phyloP scores from a whole-genome alignment of 2,797 vertebrate species.

The Sciurus vulgaris region DNA sequence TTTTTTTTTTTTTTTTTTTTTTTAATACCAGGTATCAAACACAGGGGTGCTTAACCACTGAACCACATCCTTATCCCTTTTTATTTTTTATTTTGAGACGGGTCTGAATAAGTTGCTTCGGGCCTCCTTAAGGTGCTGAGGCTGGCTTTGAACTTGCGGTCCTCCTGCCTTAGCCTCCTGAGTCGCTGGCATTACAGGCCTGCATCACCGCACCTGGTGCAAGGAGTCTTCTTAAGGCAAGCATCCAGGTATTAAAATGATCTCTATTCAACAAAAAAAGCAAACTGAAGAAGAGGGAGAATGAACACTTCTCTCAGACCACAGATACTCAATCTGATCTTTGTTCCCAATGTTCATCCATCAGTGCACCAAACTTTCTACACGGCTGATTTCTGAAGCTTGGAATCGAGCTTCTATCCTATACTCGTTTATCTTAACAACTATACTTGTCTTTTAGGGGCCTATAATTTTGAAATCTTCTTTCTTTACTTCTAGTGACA shows the following conservation, averaged over 20 bases:
- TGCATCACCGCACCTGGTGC: too few species aligned
- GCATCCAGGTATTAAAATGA: not conserved
- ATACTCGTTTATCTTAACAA: not conserved
- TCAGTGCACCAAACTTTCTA: too few species aligned
- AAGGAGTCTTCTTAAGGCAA: not conserved
- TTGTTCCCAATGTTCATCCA: not conserved
- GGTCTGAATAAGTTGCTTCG: too few species aligned
- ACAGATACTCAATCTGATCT: not conserved
- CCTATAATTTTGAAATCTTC: not conserved
- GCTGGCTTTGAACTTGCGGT: too few species aligned
- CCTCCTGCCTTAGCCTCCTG: too few species aligned
- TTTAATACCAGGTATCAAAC: too few species aligned
- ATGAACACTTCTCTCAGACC: not conserved
- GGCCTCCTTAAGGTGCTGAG: too few species aligned
- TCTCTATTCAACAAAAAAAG: not conserved
- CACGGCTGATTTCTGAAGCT: not conserved
- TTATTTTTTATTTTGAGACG: too few species aligned
- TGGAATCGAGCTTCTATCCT: not conserved
- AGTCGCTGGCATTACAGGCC: too few species aligned
- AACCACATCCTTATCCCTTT: too few species aligned
- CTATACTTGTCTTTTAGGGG: not conserved
- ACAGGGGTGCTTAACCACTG: too few species aligned
- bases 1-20: too few species aligned
- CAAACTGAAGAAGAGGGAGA: not conserved
- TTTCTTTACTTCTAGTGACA: not conserved